Base-by-base conservation (phyloP, 1,140 invertebrate species). In the Drosophila rufa region DNA sequence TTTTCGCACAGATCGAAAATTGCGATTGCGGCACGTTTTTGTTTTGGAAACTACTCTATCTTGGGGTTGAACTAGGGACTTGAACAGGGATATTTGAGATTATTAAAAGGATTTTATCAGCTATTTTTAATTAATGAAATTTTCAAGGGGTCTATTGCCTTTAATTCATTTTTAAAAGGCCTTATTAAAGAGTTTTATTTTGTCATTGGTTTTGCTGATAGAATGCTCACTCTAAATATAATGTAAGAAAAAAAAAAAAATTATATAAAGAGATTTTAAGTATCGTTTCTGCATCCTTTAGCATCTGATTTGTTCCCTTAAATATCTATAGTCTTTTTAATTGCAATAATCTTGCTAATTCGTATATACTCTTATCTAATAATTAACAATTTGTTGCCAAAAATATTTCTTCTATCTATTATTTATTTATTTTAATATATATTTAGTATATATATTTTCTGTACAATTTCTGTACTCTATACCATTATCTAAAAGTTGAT, bases 1-100 rank as follows among this genome's bases (percentile, higher is more conserved):
- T 40, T 53, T 60, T 56, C 46, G 22, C 43, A 42, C 12, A 58
- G 55, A 81, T 82, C 57, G 79, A 90, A 87, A 89, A 89, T 79
- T 61, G 77, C 59, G 47, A 67, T 64, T 59, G 53, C 60, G 56
- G 67, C 81, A 84, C 78, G 84, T 81, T 80, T 84, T 78, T 68
- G 64, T 78, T 78, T 78, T 68, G 40, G 51, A 47, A 27, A 36
- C 25, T 82, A 50, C 75, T n/a, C 76, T 62, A n/a, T 36, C 30
- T 43, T 1, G n/a, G 51, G 46, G 30, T 19, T 25, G 1, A 33
- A 40, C 45, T 57, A n/a, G 27, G 3, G 17, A n/a, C 14, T 40
- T 12, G 3, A 1, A 17, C 8, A 9, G 3, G 11, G 9, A 38
- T 4, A 45, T 5, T 27, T 27, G 22, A 5, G 12, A 15, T 9